Evolutionary conservation across 2,113 vertebrate species (phyloP).

Genomic region (Lepisosteus oculatus): DNA sequence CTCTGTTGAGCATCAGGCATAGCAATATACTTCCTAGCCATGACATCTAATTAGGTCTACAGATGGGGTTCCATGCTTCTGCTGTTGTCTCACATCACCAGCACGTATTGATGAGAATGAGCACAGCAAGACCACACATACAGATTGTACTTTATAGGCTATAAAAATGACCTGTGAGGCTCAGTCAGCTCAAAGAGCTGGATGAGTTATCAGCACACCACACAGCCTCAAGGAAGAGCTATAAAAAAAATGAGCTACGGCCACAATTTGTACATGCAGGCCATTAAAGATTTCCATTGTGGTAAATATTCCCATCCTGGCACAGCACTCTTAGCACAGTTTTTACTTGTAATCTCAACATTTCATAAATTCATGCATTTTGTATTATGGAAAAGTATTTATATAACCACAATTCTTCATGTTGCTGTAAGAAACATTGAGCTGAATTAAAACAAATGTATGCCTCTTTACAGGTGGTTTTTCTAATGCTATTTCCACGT

Average conservation of each 20-base stretch:
- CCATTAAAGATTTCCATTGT: conserved; percentile 1
- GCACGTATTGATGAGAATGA: conserved; percentile 17
- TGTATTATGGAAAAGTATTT: too few relatives aligned
- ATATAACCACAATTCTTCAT: too few relatives aligned
- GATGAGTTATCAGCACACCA: conserved; percentile 4
- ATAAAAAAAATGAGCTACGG: conserved; percentile 16
- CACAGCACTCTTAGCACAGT: too few relatives aligned
- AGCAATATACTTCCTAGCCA: conserved; percentile 13
- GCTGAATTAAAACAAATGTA: too few relatives aligned
- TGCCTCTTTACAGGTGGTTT: too few relatives aligned
- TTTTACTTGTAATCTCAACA: too few relatives aligned
- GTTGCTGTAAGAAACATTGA: too few relatives aligned
- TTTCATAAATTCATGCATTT: too few relatives aligned
- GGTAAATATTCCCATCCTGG: background rate
- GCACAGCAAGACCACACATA: conserved; percentile 19
- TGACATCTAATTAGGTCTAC: conserved; percentile 24
- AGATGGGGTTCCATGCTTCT: background rate
- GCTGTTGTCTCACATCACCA: background rate
- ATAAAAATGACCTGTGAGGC: conserved; percentile 20
- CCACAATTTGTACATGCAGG: conserved; percentile 9
- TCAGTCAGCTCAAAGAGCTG: background rate
- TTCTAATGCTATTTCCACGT: too few relatives aligned
- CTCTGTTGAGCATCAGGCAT: background rate
- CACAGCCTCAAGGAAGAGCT: background rate
- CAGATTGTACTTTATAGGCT: conserved; percentile 27